Base-by-base conservation (phyloP, 1,140 invertebrate genomes). In the Andrena cerasifolii region DNA sequence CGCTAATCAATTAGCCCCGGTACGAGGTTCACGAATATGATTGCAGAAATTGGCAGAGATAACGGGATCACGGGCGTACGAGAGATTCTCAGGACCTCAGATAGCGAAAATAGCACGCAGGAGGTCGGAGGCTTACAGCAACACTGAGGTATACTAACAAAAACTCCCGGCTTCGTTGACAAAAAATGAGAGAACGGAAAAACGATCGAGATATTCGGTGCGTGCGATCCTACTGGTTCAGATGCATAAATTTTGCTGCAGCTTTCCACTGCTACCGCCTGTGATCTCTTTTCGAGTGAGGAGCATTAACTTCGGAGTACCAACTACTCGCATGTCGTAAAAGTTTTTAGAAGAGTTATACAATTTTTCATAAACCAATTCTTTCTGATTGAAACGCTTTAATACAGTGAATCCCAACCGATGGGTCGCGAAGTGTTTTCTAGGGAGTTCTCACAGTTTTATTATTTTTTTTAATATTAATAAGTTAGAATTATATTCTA, bases 71-170 rank as follows among this genome's bases (percentile, higher is more conserved):
- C 93, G 96, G 83, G 98, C 97, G 2, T 99, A 98, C 93, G 97
- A 99, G 88, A 94, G 99, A 82, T 99, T 99, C 92, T 99, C 98
- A 0, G 98, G 96, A 6, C 93, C 96, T 21, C 98, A 99, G 93
- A 99, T 99, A 83, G 94, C 96, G 6, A 99, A 99, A 94, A 95
- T 99, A 78, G 95, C 94, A 76, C 94, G 96, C 88, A 95, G 94
- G 0, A 95, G 95, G 82, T 93, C 94, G 47, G 94, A 96, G 74
- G 94, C 94, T 14, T 99, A 98, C 90, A 94, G 95, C 67, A 95
- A 96, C 47, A 97, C 98, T 0, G 95, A 98, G 93, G 96, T 96
- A 93, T 80, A 85, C 54, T 59, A 24, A 75, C 21, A 66, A 70
- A 84, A 82, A 82, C 66, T 72, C 43, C 21, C 61, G 84, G 78